These are phyloP conservation scores for Cacatua alba DNA, from an alignment of 2,113 vertebrate genomes.

Conservation along the genomic window DNA sequence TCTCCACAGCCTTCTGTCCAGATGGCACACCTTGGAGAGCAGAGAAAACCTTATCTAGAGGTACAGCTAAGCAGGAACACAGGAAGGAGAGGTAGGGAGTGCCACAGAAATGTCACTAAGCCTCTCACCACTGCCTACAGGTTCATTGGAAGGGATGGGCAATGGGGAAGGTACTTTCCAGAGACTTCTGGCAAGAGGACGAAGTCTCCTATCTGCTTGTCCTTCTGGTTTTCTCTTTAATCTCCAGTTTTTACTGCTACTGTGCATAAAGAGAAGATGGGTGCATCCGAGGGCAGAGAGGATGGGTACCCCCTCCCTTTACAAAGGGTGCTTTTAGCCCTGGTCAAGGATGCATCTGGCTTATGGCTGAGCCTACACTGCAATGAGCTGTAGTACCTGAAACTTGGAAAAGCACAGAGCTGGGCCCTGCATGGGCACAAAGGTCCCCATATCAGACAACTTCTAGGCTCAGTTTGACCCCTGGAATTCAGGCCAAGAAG, in stretches of 20 bases:
- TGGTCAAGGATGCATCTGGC: background rate
- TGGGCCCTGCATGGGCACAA: background rate
- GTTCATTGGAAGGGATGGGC: background rate
- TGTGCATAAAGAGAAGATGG: background rate
- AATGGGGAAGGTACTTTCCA: background rate
- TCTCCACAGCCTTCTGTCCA: background rate
- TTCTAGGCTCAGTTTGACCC: background rate
- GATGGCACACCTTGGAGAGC: rapidly evolving
- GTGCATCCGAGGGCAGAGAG: background rate
- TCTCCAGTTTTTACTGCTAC: background rate
- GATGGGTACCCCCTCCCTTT: background rate
- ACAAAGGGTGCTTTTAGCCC: background rate
- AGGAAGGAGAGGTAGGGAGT: background rate
- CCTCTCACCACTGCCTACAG: background rate
- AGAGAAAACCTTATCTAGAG: background rate
- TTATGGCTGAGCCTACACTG: background rate
- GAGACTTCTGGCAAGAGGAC: background rate
- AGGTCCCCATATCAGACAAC: background rate
- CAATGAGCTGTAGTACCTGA: background rate
- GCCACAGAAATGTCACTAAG: background rate
- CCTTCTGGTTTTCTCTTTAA: background rate
- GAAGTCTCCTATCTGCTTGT: background rate
- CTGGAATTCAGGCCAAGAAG: background rate
- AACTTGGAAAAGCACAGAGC: background rate
- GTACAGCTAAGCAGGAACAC: background rate